Evolutionary conservation across 2,113 vertebrate genomes (phyloP).

Genomic region (Oncorhynchus keta): DNA sequence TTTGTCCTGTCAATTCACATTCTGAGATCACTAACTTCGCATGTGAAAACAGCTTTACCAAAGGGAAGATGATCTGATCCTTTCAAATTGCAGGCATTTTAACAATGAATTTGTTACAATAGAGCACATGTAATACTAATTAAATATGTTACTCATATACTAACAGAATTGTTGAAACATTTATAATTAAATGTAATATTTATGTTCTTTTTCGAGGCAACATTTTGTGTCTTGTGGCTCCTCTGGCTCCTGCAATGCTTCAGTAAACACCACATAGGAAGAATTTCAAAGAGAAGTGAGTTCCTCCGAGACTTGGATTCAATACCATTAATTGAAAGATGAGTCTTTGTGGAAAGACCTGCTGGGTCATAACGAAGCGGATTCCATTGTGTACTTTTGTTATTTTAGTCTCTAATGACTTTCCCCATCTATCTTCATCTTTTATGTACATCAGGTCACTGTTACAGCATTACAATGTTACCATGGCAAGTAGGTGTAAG

Average conservation of each 20-base stretch:
- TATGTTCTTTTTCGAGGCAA: no score
- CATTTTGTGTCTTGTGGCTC: no score
- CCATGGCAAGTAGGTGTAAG: slow-evolving; percentile 5
- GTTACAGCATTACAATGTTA: slow-evolving; percentile 15
- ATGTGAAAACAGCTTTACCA: no score
- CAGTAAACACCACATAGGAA: no score
- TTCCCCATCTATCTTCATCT: slow-evolving; percentile 42
- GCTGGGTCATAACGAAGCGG: background rate
- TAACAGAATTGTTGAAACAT: no score
- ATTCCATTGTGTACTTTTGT: slow-evolving; percentile 19
- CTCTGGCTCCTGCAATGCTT: no score
- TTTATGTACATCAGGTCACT: slow-evolving; percentile 27
- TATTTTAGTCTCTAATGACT: slow-evolving; percentile 28
- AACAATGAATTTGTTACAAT: no score
- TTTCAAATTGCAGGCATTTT: no score
- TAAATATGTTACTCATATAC: no score
- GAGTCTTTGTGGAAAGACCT: background rate
- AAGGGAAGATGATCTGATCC: no score
- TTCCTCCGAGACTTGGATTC: background rate
- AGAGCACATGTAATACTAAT: no score
- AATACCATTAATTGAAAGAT: background rate
- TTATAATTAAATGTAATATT: no score
- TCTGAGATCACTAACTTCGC: background rate
- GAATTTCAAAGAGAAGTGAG: background rate
- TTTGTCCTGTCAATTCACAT: background rate